These are phyloP conservation scores for Hydrozoanthus tunicans DNA, from an alignment of 64 coral and sea anemone genomes.

Conservation along the genomic window DNA sequence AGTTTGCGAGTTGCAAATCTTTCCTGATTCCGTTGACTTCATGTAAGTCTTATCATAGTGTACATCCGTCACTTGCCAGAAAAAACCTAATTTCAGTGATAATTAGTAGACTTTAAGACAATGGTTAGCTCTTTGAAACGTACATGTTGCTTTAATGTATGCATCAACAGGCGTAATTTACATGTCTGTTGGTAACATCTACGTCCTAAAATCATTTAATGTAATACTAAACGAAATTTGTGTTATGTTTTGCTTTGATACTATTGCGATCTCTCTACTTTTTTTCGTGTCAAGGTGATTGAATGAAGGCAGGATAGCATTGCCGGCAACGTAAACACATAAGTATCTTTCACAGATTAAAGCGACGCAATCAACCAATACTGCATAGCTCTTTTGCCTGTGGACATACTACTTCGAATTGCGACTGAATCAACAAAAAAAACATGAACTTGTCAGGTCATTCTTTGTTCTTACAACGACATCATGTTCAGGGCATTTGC, in stretches of 20 bases:
- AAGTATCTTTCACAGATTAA: no score
- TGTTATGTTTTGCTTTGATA: not conserved
- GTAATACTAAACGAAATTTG: not conserved
- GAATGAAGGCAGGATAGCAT: not conserved
- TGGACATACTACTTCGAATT: no score
- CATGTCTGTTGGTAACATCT: no score
- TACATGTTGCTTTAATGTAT: no score
- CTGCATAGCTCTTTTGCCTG: no score
- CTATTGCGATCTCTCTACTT: not conserved
- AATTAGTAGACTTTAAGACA: not conserved
- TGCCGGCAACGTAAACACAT: not conserved
- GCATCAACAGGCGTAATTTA: no score
- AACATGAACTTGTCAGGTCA: not conserved
- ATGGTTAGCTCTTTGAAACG: no score
- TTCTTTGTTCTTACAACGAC: not conserved
- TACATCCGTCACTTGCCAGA: constrained; percentile 78
- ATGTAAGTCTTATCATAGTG: constrained; percentile 79
- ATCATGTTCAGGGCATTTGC: not conserved
- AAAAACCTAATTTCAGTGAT: constrained; percentile 6
- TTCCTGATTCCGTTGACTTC: constrained; percentile 42
- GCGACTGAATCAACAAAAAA: no score
- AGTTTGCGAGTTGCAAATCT: constrained; percentile 79
- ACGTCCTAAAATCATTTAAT: not conserved
- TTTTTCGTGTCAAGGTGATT: not conserved
- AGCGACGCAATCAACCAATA: no score